Evolutionary conservation across 2,113 vertebrate species (phyloP).

Genomic region (Lanius ludovicianus): DNA sequence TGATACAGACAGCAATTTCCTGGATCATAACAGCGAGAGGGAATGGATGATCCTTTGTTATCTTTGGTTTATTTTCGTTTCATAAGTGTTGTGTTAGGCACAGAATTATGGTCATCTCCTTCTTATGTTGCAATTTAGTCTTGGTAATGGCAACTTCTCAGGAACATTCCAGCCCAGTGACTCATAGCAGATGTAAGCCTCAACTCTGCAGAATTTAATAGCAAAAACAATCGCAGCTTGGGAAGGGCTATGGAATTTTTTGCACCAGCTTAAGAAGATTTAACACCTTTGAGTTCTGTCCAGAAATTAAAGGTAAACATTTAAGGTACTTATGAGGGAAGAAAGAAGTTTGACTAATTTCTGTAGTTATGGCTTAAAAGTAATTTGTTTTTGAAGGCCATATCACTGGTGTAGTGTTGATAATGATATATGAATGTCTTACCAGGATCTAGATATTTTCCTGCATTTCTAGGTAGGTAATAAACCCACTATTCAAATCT

Average conservation of each 20-base stretch:
- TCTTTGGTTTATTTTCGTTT: background rate
- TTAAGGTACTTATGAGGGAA: background rate
- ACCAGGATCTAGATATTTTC: background rate
- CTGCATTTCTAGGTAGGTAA: background rate
- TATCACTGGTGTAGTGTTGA: background rate
- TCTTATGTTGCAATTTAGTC: slow-evolving; percentile 36
- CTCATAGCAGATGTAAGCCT: slow-evolving; percentile 61
- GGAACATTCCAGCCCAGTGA: slow-evolving; percentile 67
- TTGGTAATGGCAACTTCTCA: slow-evolving; percentile 33
- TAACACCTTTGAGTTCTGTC: slow-evolving; percentile 20
- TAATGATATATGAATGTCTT: background rate
- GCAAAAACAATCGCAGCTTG: slow-evolving; percentile 45
- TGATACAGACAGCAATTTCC: background rate
- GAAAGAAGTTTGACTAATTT: background rate
- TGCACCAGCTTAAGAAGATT: slow-evolving; percentile 37
- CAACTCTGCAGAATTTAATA: slow-evolving; percentile 32
- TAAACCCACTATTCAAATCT: background rate
- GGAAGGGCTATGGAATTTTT: slow-evolving; percentile 45
- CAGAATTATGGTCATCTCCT: background rate
- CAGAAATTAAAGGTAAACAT: slow-evolving; percentile 62
- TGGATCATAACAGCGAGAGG: background rate
- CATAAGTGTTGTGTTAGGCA: background rate
- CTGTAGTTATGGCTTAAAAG: background rate
- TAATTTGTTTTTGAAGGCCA: background rate
- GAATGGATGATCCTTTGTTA: background rate